Evolutionary conservation across 2,888 invertebrate genomes (phyloP).

Genomic region (Mongoloraphidia duomilia): DNA sequence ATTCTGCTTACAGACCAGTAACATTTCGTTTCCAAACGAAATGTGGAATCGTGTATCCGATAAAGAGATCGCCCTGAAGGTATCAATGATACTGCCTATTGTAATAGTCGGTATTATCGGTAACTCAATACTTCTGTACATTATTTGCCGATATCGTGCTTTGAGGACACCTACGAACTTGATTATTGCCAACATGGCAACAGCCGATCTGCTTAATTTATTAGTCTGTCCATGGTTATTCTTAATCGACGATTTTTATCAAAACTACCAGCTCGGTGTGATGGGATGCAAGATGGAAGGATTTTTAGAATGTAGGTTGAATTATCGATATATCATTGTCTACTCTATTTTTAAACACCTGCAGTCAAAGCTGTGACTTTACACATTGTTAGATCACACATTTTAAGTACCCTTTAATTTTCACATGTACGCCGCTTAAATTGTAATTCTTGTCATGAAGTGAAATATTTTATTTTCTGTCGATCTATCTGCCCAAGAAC

Average conservation of each 20-base stretch:
- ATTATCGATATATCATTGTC: not conserved
- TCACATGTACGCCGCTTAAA: too few species aligned
- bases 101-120: constrained; percentile 50
- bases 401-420: too few species aligned
- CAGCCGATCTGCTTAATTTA: constrained; percentile 51
- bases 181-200: constrained; percentile 59
- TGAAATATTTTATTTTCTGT: too few species aligned
- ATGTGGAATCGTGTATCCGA: not conserved
- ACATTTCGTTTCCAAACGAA: not conserved
- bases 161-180: constrained; percentile 56
- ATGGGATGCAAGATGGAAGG: constrained; percentile 67
- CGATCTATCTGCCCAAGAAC: too few species aligned
- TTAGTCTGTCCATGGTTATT: constrained; percentile 63
- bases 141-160: constrained; percentile 44
- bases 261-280: constrained; percentile 58
- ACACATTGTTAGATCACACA: too few species aligned
- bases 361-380: too few species aligned
- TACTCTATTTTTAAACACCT: too few species aligned
- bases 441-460: too few species aligned
- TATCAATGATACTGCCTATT: constrained; percentile 41
- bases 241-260: constrained; percentile 58
- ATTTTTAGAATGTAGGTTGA: constrained; percentile 49
- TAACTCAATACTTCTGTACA: constrained; percentile 48
- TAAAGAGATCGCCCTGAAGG: constrained; percentile 30
- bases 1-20: too few species aligned